Base-by-base conservation (phyloP, 1,140 invertebrate genomes). In the Neodiprion virginianus region DNA sequence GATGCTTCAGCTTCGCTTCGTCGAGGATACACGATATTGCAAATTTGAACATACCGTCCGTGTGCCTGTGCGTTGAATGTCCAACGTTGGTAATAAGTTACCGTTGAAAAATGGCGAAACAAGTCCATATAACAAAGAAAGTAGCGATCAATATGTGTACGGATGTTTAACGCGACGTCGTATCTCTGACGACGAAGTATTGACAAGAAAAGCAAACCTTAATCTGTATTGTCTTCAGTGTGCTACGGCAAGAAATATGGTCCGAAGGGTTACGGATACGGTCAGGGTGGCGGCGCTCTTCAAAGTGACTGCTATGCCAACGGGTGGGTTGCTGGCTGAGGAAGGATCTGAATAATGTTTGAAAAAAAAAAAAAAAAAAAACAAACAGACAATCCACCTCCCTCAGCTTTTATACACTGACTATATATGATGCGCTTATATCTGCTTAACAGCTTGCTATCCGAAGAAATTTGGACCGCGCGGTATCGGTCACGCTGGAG, bases 161-260 rank as follows among this genome's bases (percentile, higher is more conserved):
- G 28, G 28, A 40, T 40, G 28, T 40, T 40, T 40, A 40, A 40
- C 53, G n/a, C 53, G 53, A 61, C 0, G 53, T 61, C 53, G 53
- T 61, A 61, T 61, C 53, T 17, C n/a, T 61, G 53, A 5, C 53
- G n/a, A 61, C n/a, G 53, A 61, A 12, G 11, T 17, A 40, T 40
- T 40, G 53, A 17, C n/a, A 14, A 61, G 53, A 61, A 61, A 23
- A 47, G 68, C 68, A 47, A 69, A 40, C 28, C 71, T 82, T 87
- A 87, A 86, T 83, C 72, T 76, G 78, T 85, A 77, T 86, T 87
- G 77, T 86, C 83, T 91, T 79, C 91, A 96, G 95, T 95, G 82
- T 97, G 96, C 92, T 98, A 98, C 89, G 96, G 92, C 83, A 97
- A 96, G 92, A 94, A 93, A 90, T 98, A 96, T 90, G 96, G 96